Base-by-base conservation (phyloP, 2,113 vertebrate species). In the Kryptolebias marmoratus region DNA sequence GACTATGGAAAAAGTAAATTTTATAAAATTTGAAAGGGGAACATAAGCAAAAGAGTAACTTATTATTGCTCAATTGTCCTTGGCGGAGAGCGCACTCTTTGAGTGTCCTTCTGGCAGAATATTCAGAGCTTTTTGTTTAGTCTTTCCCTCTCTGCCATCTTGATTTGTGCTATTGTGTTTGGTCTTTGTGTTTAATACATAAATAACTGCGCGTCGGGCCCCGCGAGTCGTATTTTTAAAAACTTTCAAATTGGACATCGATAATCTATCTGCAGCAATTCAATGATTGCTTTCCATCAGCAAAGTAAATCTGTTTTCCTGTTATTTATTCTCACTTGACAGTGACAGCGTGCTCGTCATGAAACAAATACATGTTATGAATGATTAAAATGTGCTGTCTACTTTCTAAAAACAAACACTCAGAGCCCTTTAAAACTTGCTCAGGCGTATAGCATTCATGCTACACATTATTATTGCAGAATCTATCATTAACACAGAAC, bases 381-480 rank as follows among this genome's bases (percentile, higher is more conserved):
- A 62, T 71, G 62, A 82, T 56, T 45, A 66, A 75, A 82, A 73
- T 62, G 45, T 49, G 57, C 18, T 32, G 36, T 45, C 39, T 63
- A 2, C 15, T 61, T 14, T 28, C 30, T 31, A 57, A 64, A 71
- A 65, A 59, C 27, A 56, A 70, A 79, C n/a, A 61, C 63, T 63
- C 48, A 11, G 14, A 61, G 31, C 59, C 22, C 11, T 42, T 5
- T 59, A 54, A 47, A 71, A 69, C 79, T 77, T 3, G 73, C 84
- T 61, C 56, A 65, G 49, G 28, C 30, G 44, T 74, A 67, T 74
- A 67, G 48, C 55, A 71, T 32, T 56, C 68, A 68, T 55, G 48
- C 75, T 69, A 63, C 62, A 55, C 64, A 64, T 71, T 66, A 75
- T 69, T 59, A 81, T 77, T 68, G 58, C 54, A 68, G 42, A 86